Percentiles rank a stretch among this genome's conserved stretches.
phyloP scores from a whole-genome alignment of 2,888 invertebrate genomes.

The Cynaeus angustus region DNA sequence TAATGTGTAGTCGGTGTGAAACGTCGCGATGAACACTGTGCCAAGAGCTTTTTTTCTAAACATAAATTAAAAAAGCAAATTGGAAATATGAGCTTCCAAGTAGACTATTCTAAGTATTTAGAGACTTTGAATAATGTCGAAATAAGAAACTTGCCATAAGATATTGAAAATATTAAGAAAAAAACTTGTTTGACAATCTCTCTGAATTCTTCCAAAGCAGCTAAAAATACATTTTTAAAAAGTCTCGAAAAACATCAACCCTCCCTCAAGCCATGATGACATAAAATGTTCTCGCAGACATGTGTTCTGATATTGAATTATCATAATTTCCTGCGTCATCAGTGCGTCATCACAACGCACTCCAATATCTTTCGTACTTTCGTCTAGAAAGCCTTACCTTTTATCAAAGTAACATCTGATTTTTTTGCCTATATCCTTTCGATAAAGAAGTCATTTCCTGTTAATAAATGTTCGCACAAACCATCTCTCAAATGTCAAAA shows the following conservation, averaged over 20 bases:
- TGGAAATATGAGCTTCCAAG: slow-evolving; percentile 6
- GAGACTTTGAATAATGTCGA: no score
- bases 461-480: slow-evolving; percentile 17
- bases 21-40: slow-evolving; percentile 36
- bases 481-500: slow-evolving; percentile 30
- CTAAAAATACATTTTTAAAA: no score
- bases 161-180: no score
- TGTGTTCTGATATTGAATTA: slow-evolving; percentile 13
- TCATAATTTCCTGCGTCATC: slow-evolving; percentile 31
- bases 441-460: slow-evolving; percentile 38
- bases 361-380: slow-evolving; percentile 29
- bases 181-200: no score
- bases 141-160: no score
- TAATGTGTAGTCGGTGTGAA: slow-evolving; percentile 52
- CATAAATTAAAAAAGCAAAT: slow-evolving; percentile 25
- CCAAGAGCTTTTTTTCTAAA: slow-evolving; percentile 9
- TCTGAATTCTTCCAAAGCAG: no score
- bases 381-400: slow-evolving; percentile 7
- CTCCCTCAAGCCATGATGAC: not conserved
- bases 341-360: slow-evolving; percentile 10
- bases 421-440: slow-evolving; percentile 19
- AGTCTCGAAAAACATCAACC: no score
- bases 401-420: slow-evolving; percentile 2
- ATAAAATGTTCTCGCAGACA: not conserved
- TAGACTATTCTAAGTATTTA: not conserved